Conservation (phyloP, 2,113 vertebrate genomes). For the Hyperopisus bebe region DNA sequence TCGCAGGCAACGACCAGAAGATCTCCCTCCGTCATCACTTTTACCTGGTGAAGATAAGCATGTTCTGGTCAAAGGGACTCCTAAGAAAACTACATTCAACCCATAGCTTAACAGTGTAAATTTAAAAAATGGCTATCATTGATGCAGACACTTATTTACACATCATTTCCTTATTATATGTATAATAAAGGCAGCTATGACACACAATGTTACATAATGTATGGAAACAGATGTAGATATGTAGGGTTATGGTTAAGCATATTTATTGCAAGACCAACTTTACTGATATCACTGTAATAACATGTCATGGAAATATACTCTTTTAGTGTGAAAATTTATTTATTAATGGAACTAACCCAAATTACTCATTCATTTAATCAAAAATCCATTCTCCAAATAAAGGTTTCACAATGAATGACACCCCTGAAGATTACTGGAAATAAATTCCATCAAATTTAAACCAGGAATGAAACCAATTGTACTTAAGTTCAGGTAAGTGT, state of each 20-base stretch:
- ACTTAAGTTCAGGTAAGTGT: not conserved
- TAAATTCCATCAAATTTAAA: not conserved
- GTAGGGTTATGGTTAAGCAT: not conserved
- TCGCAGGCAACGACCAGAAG: slow-evolving; percentile 84
- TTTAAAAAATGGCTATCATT: not conserved
- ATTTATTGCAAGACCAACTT: not conserved
- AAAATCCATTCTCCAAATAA: not conserved
- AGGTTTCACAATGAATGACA: not conserved
- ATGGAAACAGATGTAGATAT: not conserved
- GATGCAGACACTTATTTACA: not conserved
- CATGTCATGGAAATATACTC: not conserved
- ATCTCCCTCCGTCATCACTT: slow-evolving; percentile 87
- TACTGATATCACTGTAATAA: not conserved
- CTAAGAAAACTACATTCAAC: not conserved
- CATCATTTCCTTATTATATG: not conserved
- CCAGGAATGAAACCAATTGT: not conserved
- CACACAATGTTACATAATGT: not conserved
- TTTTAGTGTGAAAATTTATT: not conserved
- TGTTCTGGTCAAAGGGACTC: not conserved
- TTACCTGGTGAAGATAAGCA: slow-evolving; percentile 64
- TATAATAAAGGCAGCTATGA: not conserved
- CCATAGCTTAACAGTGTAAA: not conserved
- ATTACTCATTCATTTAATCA: not conserved
- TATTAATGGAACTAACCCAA: not conserved
- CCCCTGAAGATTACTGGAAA: not conserved